Conservation (phyloP, 2,113 vertebrate species). For the Vicugna pacos region DNA sequence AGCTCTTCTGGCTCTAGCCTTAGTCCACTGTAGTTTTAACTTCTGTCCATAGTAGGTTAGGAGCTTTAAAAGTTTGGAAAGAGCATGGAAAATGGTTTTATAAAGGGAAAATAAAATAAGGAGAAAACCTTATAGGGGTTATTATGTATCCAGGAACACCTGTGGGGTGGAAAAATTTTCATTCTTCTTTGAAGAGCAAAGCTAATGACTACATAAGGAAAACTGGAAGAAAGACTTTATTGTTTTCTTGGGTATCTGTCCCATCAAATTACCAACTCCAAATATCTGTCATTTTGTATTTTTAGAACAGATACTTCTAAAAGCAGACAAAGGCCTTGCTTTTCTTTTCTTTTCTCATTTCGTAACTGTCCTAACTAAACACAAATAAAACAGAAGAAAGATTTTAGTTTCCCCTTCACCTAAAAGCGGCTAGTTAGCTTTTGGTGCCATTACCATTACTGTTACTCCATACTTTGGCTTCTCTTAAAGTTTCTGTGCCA, state of each 20-base stretch:
- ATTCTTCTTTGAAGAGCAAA: background rate
- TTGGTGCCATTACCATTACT: background rate
- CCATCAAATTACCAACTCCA: conserved; percentile 58
- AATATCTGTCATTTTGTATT: conserved; percentile 41
- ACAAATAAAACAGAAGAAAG: background rate
- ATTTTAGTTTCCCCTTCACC: conserved; percentile 43
- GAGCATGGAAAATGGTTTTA: background rate
- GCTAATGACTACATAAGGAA: conserved; percentile 54
- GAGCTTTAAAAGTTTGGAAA: conserved; percentile 54
- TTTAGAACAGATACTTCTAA: conserved; percentile 56
- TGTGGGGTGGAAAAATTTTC: background rate
- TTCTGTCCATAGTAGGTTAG: conserved; percentile 51
- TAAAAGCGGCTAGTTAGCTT: background rate
- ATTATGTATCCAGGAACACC: conserved; percentile 4
- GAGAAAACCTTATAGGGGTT: conserved; percentile 46
- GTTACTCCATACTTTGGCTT: background rate
- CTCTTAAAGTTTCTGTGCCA: background rate
- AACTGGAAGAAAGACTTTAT: background rate
- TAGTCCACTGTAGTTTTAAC: background rate
- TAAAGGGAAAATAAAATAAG: conserved; percentile 53
- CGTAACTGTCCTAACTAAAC: background rate
- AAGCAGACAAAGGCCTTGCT: conserved; percentile 53
- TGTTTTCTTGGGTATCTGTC: conserved; percentile 15
- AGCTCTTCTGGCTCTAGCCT: background rate
- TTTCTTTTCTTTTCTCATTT: background rate